phyloP scores from a whole-genome alignment of 2,113 vertebrate species.

The Capricornis sumatraensis region DNA sequence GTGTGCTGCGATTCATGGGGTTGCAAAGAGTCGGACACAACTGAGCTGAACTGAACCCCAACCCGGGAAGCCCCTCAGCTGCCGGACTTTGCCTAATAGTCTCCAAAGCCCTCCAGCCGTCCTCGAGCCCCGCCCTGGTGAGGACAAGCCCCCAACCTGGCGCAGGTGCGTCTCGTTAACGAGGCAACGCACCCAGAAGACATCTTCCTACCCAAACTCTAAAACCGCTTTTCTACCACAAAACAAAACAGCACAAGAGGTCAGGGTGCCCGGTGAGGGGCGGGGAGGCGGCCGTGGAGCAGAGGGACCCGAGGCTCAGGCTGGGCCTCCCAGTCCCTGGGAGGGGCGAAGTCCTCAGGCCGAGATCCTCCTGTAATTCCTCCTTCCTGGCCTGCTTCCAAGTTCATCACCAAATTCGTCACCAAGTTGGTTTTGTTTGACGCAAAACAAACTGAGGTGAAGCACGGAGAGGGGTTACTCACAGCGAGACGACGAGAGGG shows the following conservation, averaged over 20 bases:
- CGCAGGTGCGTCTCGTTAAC: neutral
- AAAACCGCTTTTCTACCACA: neutral
- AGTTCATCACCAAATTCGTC: neutral
- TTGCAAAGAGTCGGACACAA: too few relatives aligned
- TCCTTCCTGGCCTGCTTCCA: neutral
- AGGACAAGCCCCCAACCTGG: neutral
- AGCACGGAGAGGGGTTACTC: neutral
- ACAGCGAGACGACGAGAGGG: accelerated
- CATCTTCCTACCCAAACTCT: neutral
- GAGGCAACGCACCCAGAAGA: neutral
- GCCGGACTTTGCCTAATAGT: neutral
- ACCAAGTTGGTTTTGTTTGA: neutral
- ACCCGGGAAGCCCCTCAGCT: neutral
- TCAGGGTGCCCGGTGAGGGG: neutral
- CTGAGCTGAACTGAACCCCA: neutral
- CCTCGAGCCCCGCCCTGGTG: neutral
- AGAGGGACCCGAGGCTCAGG: neutral
- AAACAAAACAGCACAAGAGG: neutral
- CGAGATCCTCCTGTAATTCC: neutral
- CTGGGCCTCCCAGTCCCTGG: neutral
- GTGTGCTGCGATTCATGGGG: too few relatives aligned
- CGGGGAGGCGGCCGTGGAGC: accelerated
- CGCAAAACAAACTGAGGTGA: neutral
- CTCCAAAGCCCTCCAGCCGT: neutral
- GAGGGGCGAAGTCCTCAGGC: neutral